Conservation (phyloP, 2,797 vertebrate genomes). For the Loriculus beryllinus region DNA sequence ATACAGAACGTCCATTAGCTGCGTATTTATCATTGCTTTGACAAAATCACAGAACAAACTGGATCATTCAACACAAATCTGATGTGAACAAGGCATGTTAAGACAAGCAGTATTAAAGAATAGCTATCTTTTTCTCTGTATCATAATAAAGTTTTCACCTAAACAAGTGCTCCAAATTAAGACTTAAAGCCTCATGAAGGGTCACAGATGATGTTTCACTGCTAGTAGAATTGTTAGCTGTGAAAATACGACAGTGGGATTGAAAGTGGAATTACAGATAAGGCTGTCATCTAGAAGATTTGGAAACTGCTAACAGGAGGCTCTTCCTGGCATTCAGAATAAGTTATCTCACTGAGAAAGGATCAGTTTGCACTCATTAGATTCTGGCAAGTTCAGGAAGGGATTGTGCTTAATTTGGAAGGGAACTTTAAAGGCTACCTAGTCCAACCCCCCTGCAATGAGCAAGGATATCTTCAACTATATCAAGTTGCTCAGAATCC, state of each 20-base stretch:
- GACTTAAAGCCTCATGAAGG: not conserved
- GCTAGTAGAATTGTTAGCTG: not conserved
- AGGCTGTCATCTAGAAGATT: not conserved
- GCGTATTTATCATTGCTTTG: not conserved
- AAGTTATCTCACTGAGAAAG: not conserved
- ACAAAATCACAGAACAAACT: not conserved
- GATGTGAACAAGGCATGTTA: not conserved
- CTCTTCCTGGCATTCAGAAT: not conserved
- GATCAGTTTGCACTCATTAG: not conserved
- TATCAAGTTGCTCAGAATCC: not conserved
- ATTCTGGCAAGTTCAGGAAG: not conserved
- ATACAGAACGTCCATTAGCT: not conserved
- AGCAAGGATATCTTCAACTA: not conserved
- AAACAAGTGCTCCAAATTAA: not conserved
- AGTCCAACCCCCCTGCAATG: not conserved
- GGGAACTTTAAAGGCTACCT: not conserved
- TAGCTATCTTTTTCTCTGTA: not conserved
- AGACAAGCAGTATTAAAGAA: not conserved
- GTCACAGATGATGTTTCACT: not conserved
- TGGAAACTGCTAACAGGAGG: not conserved
- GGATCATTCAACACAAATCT: not conserved
- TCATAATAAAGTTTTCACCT: not conserved
- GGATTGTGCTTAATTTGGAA: not conserved
- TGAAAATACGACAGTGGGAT: not conserved
- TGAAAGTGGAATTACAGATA: not conserved